Evolutionary conservation across 2,113 vertebrate genomes (phyloP), one percentile per base, ranked within the genome.

Genomic region (Scolopax mira): DNA sequence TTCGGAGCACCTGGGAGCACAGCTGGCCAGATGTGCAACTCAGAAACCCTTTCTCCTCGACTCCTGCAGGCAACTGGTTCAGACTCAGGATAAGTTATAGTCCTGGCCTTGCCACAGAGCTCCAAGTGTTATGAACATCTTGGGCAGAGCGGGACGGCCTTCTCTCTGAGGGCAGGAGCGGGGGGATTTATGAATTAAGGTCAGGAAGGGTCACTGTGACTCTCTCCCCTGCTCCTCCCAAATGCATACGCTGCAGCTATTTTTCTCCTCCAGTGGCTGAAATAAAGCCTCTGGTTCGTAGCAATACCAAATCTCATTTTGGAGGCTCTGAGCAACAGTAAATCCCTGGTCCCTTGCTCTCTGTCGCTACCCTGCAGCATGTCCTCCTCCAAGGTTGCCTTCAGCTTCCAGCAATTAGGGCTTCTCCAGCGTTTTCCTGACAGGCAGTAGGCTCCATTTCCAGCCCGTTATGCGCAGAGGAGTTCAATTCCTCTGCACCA

Each of bases 341-440:
- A 95, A 97, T 97, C 95, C 95, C 94, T 10, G 62, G 12, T 93
- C 58, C 74, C 78, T 58, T 52, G 79, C 71, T 93, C 92, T 66
- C 82, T n/a, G 0, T 42, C 5, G 0, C 73, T 89, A 90, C 93
- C 92, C 92, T 35, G 85, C 52, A 10, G 58, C 1, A 5, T 77
- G 92, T 96, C 96, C 92, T 96, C 92, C 88, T 96, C 82, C 96
- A 95, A 97, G 96, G 94, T 92, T 96, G 94, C 75, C 64, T 83
- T 62, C 71, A 88, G 90, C 88, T 85, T 9, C 90, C 88, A 94
- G 92, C 92, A 91, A 61, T 91, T 70, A 70, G 51, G 60, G 73
- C 46, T 89, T 21, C 82, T 92, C 75, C n/a, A 4, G 88, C 54
- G 3, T n/a, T 82, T 37, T 73, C 82, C 46, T 73, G 79, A 11